Evolutionary conservation across 2,113 vertebrate genomes (phyloP).

Genomic region (Illadopsis cleaveri): DNA sequence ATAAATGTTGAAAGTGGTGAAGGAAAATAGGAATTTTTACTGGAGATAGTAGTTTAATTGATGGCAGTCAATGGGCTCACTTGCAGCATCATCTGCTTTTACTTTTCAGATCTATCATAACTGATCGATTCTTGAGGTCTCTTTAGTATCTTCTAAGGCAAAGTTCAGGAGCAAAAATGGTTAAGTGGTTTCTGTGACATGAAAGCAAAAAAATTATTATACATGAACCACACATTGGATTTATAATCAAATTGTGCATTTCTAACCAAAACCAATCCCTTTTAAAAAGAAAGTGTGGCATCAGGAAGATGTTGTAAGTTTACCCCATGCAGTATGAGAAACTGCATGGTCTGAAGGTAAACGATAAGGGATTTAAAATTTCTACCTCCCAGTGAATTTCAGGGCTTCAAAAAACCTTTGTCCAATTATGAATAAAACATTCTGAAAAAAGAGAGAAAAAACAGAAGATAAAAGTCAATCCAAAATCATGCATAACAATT

Average conservation of each 20-base stretch:
- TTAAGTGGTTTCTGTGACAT: not conserved
- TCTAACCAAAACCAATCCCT: not conserved
- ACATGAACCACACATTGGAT: not conserved
- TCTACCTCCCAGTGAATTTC: not conserved
- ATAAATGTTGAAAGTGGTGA: not conserved
- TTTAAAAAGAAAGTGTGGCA: not conserved
- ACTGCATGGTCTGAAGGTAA: not conserved
- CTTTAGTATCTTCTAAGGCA: not conserved
- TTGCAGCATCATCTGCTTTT: not conserved
- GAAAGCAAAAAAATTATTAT: not conserved
- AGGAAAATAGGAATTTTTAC: not conserved
- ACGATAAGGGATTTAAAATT: not conserved
- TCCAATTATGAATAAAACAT: not conserved
- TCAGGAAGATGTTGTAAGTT: not conserved
- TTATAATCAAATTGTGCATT: not conserved
- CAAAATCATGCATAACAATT: not conserved
- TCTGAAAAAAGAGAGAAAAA: not conserved
- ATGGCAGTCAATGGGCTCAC: not conserved
- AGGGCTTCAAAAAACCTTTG: not conserved
- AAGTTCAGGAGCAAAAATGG: not conserved
- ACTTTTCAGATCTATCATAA: not conserved
- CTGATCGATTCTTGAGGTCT: not conserved
- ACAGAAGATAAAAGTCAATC: not conserved
- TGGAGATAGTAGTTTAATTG: not conserved
- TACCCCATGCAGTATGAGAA: not conserved